These are phyloP conservation scores for Anaspis maculata DNA, from an alignment of 2,888 invertebrate genomes.

Conservation along the genomic window DNA sequence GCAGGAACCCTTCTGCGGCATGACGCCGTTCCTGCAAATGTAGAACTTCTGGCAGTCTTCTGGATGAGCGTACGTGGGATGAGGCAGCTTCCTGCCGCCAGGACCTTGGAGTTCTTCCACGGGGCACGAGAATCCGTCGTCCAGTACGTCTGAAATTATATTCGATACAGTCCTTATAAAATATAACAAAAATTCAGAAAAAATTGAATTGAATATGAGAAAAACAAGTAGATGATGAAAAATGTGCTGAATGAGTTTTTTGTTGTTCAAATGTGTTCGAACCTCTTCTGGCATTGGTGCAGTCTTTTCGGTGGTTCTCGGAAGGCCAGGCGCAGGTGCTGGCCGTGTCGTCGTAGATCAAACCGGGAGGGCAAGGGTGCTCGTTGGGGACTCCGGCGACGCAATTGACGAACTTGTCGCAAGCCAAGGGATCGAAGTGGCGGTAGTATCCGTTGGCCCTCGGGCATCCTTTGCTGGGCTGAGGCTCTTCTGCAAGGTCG, in stretches of 20 bases:
- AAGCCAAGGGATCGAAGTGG: conserved; percentile 63
- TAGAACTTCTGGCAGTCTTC: conserved; percentile 77
- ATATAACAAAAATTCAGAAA: too few species aligned
- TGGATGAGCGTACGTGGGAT: conserved; percentile 71
- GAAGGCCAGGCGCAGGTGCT: conserved; percentile 72
- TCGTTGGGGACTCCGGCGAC: conserved; percentile 63
- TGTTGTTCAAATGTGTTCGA: conserved; percentile 18
- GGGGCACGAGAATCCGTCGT: conserved; percentile 72
- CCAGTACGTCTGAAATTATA: conserved; percentile 53
- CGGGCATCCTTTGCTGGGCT: conserved; percentile 64
- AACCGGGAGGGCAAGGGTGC: conserved; percentile 63
- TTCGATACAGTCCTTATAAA: too few species aligned
- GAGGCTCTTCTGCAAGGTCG: conserved; percentile 65
- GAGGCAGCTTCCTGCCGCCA: conserved; percentile 60
- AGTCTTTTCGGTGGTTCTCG: conserved; percentile 48
- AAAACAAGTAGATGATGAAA: conserved; percentile 1
- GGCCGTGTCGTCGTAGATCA: conserved; percentile 64
- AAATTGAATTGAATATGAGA: too few species aligned
- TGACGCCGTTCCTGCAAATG: conserved; percentile 69
- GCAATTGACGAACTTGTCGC: conserved; percentile 72
- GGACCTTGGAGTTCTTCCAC: conserved; percentile 58
- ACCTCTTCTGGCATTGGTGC: conserved; percentile 46
- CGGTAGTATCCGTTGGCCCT: conserved; percentile 71
- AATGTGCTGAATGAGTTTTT: neutral
- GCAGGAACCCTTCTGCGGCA: conserved; percentile 69